These are phyloP conservation scores for Polydrusus cervinus DNA, from an alignment of 2,888 invertebrate genomes.

Conservation along the genomic window DNA sequence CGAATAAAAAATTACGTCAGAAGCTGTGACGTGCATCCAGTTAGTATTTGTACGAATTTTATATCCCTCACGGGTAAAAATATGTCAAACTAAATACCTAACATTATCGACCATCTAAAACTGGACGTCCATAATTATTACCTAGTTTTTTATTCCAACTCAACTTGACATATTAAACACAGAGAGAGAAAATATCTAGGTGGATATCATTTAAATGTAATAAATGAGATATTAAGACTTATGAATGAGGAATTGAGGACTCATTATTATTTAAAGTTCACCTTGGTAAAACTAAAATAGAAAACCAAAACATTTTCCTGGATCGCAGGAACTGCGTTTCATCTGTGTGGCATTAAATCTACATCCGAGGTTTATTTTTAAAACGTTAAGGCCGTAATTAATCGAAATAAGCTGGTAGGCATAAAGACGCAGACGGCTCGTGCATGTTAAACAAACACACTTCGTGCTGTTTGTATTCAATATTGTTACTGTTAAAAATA, in stretches of 20 bases:
- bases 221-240: background rate
- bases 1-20: no score
- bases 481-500: background rate
- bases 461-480: slow-evolving; percentile 11
- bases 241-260: background rate
- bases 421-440: slow-evolving; percentile 21
- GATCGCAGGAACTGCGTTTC: slow-evolving; percentile 44
- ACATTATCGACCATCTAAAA: no score
- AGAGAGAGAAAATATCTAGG: background rate
- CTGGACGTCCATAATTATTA: no score
- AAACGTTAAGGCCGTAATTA: slow-evolving; percentile 39
- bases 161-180: no score
- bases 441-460: slow-evolving; percentile 25
- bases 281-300: slow-evolving; percentile 37
- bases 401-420: slow-evolving; percentile 32
- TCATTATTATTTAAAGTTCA: background rate
- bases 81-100: no score
- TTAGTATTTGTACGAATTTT: no score
- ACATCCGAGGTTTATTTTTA: slow-evolving; percentile 51
- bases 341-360: slow-evolving; percentile 40
- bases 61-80: no score
- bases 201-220: background rate
- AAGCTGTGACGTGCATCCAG: no score
- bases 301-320: slow-evolving; percentile 33
- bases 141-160: no score